These are phyloP conservation scores for Encarsia formosa DNA, from an alignment of 2,888 invertebrate genomes.

Conservation along the genomic window DNA sequence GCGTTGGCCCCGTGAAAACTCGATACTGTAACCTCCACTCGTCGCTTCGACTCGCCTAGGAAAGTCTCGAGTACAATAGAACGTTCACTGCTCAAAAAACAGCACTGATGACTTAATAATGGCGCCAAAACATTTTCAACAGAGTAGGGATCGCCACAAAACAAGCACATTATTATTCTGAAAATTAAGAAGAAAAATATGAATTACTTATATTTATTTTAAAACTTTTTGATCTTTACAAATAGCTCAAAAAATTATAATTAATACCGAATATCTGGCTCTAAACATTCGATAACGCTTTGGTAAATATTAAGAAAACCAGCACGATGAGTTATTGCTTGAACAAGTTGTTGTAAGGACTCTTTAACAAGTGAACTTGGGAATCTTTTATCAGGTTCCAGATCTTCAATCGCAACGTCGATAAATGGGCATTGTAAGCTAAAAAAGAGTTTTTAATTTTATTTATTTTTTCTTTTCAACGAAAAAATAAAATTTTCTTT, in stretches of 20 bases:
- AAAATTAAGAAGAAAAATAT: conserved; percentile 29
- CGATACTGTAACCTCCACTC: conserved; percentile 86
- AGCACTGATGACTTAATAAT: conserved; percentile 80
- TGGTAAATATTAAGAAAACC: conserved; percentile 70
- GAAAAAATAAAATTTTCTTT: background rate
- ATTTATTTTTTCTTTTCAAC: background rate
- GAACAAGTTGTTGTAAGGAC: conserved; percentile 69
- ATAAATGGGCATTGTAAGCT: conserved; percentile 84
- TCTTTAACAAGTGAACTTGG: conserved; percentile 65
- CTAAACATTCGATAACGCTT: conserved; percentile 73
- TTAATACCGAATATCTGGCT: conserved; percentile 74
- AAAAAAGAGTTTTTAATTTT: conserved; percentile 15
- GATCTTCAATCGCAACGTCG: conserved; percentile 64
- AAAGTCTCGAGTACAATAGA: conserved; percentile 89
- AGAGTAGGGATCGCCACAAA: conserved; percentile 91
- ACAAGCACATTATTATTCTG: conserved; percentile 91
- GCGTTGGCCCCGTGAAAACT: conserved; percentile 93
- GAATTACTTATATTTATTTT: background rate
- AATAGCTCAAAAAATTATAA: background rate
- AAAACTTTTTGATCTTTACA: no score
- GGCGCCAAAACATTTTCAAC: conserved; percentile 87
- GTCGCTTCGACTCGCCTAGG: conserved; percentile 83
- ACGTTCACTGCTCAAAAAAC: conserved; percentile 79
- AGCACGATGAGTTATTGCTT: conserved; percentile 74
- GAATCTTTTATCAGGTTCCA: conserved; percentile 57